phyloP scores from a whole-genome alignment of 1,140 invertebrate genomes.

The Tetragnatha versicolor region DNA sequence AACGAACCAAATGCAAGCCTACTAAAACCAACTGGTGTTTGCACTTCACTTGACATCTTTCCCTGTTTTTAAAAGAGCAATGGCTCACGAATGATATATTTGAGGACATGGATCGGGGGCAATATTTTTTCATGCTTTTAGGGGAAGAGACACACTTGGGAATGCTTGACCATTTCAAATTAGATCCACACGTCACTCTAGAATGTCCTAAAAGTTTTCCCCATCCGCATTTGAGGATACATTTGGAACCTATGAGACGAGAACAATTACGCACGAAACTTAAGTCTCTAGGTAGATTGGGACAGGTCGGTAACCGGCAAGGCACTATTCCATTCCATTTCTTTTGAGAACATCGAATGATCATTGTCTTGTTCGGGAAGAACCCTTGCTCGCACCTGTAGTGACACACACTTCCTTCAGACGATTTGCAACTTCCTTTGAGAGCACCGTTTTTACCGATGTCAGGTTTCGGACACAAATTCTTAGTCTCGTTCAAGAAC shows the following conservation, averaged over 20 bases:
- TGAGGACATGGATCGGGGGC: background rate
- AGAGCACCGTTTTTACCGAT: background rate
- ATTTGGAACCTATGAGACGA: background rate
- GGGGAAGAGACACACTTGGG: background rate
- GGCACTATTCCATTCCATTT: background rate
- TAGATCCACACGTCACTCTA: background rate
- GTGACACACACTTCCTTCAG: conserved; percentile 1
- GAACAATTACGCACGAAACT: background rate
- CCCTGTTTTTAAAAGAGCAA: background rate
- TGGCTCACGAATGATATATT: background rate
- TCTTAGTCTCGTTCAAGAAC: background rate
- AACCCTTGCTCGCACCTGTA: background rate
- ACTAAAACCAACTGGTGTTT: background rate
- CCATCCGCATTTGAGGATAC: background rate
- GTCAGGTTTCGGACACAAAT: background rate
- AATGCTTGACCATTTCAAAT: background rate
- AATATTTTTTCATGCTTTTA: too few species aligned
- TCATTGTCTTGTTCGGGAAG: background rate
- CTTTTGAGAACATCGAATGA: background rate
- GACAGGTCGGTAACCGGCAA: background rate
- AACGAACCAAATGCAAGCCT: background rate
- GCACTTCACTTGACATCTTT: conserved; percentile 23
- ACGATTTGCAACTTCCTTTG: background rate
- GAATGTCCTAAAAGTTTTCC: background rate
- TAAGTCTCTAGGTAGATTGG: background rate